Conservation (phyloP, 2,113 vertebrate genomes). For the Ginglymostoma cirratum region DNA sequence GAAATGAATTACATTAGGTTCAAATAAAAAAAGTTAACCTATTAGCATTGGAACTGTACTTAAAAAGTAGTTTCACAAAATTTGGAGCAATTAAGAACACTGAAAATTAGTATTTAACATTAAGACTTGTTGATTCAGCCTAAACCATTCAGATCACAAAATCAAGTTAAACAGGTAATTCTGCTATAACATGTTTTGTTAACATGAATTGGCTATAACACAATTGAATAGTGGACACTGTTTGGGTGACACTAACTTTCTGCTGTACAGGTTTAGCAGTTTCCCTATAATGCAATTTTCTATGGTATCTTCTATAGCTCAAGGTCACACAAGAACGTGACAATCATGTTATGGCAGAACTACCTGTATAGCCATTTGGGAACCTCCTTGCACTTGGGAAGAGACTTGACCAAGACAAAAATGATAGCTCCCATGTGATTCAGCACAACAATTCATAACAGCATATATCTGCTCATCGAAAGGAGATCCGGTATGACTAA, state of each 20-base stretch:
- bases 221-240: no score
- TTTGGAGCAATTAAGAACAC: neutral
- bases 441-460: neutral
- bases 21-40: neutral
- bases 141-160: no score
- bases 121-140: neutral
- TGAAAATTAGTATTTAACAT: neutral
- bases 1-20: neutral
- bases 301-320: no score
- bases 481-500: neutral
- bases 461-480: neutral
- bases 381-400: neutral
- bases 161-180: no score
- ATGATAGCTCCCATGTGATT: neutral
- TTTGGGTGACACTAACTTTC: no score
- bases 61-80: neutral
- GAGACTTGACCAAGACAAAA: neutral
- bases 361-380: neutral
- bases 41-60: neutral
- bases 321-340: no score
- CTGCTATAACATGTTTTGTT: no score
- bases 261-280: no score
- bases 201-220: no score
- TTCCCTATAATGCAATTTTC: no score
- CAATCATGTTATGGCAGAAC: no score